Base-by-base conservation (phyloP, 2,113 vertebrate species). In the Thamnaconus septentrionalis region DNA sequence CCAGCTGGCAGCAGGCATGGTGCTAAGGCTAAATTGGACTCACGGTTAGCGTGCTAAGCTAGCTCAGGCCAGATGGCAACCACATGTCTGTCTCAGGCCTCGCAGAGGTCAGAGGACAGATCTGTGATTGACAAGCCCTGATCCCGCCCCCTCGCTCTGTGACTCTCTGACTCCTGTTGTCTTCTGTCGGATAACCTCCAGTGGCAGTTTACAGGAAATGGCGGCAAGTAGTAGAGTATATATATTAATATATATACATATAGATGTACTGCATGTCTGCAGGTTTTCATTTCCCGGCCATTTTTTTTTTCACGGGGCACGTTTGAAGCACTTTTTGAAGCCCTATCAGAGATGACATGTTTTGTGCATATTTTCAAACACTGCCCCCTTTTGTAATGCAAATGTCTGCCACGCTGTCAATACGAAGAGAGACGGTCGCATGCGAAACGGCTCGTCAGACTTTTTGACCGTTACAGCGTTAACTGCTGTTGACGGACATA, bases 391-490 rank as follows among this genome's bases (percentile, higher is more conserved):
- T 88, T 90, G 85, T 87, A 80, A 83, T 88, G 88, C 80, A 82
- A 90, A 91, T 86, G 68, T 6, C 43, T 6, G 54, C 64, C 71
- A 68, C 77, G 80, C 68, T 80, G 85, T 73, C 75, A 68, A 53
- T 71, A 57, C 8, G 78, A 67, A 69, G 68, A 77, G 66, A 69
- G 68, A 31, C 62, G 66, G 81, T 80, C 43, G 83, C 68, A 71
- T 53, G 12, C 59, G n/a, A 52, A 86, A 83, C 69, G 18, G 18
- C 18, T 31, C 18, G 18, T 31, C 18, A 0, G 63, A 83, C 67
- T 76, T 82, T 71, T 79, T 87, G 81, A 90, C 73, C 81, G 87
- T 85, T 77, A 75, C 87, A 87, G 90, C 86, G 80, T 86, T 89
- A 90, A 90, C 85, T 62, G 77, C 76, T 80, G 81, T 79, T 89